phyloP scores from a whole-genome alignment of 2,113 vertebrate genomes.

The Chamaea fasciata region DNA sequence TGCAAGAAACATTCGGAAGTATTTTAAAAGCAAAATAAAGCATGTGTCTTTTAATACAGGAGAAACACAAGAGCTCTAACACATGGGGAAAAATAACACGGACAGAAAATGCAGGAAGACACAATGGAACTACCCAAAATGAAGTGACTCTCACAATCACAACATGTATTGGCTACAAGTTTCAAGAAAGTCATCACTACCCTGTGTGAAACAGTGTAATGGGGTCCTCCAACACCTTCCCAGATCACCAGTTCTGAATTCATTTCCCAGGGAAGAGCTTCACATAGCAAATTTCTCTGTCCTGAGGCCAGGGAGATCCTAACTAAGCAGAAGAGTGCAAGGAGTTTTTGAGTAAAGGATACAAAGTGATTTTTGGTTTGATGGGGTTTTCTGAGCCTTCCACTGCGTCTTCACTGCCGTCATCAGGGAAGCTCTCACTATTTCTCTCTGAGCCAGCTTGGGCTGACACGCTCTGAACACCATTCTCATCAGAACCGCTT shows the following conservation, averaged over 20 bases:
- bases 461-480: not conserved
- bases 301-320: not conserved
- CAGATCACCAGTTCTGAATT: not conserved
- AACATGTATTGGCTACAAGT: not conserved
- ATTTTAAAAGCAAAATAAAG: not conserved
- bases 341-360: slow-evolving; percentile 72
- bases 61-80: not conserved
- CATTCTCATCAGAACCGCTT: not conserved
- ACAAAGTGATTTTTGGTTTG: slow-evolving; percentile 56
- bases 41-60: not conserved
- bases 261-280: not conserved
- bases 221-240: not conserved
- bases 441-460: not conserved
- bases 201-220: fast-evolving
- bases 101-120: not conserved
- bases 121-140: fast-evolving
- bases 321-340: not conserved
- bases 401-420: not conserved
- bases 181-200: not conserved
- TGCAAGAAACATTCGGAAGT: not conserved
- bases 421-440: not conserved
- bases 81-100: not conserved
- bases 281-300: not conserved
- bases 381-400: not conserved
- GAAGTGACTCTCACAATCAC: not conserved